Base-by-base conservation (phyloP, 2,797 vertebrate species). In the Phoxinus dragarum region DNA sequence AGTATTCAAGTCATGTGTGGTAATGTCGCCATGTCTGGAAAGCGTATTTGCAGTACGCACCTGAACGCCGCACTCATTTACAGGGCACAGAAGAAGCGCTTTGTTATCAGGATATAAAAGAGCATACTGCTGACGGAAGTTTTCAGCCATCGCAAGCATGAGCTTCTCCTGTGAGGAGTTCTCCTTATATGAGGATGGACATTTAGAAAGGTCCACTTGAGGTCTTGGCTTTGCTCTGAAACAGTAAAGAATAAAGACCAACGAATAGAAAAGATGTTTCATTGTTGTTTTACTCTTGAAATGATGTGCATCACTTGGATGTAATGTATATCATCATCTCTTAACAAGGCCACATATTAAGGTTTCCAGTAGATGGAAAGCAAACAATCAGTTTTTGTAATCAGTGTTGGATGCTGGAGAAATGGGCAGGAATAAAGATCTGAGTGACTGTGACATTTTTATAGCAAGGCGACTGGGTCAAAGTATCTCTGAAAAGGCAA, bases 21-120 rank as follows among this genome's bases (percentile, higher is more conserved):
- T 42, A 66, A 78, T 34, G 49, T 31, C 68, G 47, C 21, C 9
- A 10, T 66, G 76, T 27, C 34, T 27, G 10, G 34, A 47, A 66
- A 61, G 34, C 2, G 2, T 23, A 23, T 40, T 61, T 56, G 27
- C 68, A 68, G 7, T 21, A 9, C 19, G 71, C 92, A 98, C 97
- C 89, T 96, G 91, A 38, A 97, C 88, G 0, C 94, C 93, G 23
- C 94, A 97, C 86, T 99, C 97, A 0, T 99, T 99, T 82, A 91
- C 19, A 0, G 97, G 97, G 74, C 94, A 91, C 73, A 98, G 91
- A 88, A 98, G 94, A 82, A 97, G 96, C 0, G 93, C 94, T 80
- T 95, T 94, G 2, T 96, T 96, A 12, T 97, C 94, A 0, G 97
- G 97, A 87, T 93, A 96, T 83, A 99, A 87, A 78, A 95, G 91